phyloP scores from a whole-genome alignment of 2,888 invertebrate genomes.

The Eristalis tenax region DNA sequence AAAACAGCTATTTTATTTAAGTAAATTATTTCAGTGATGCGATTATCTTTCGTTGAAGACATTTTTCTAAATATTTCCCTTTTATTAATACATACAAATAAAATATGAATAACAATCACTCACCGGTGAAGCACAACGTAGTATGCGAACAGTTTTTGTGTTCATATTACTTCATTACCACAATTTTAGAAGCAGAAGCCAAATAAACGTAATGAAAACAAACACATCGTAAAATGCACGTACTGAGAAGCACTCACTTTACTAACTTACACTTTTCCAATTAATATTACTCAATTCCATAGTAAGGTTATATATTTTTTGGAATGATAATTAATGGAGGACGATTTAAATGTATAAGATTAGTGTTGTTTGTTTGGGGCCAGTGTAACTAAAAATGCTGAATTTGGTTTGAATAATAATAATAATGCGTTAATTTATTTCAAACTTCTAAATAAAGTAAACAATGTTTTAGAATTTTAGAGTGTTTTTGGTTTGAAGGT shows the following conservation, averaged over 20 bases:
- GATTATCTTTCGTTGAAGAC: background rate
- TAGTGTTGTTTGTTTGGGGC: background rate
- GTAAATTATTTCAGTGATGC: background rate
- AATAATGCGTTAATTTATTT: background rate
- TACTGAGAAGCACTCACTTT: background rate
- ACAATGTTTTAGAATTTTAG: slow-evolving; percentile 42
- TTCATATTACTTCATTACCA: background rate
- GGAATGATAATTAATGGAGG: background rate
- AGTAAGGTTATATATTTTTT: background rate
- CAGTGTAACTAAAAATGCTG: background rate
- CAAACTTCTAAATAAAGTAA: background rate
- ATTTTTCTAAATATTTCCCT: slow-evolving; percentile 39
- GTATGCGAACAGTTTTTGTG: background rate
- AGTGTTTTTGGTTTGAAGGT: slow-evolving; percentile 65
- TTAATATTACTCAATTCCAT: background rate
- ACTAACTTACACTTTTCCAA: background rate
- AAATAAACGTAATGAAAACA: background rate
- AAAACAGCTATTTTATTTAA: background rate
- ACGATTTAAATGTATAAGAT: background rate
- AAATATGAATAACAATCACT: background rate
- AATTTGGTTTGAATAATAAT: background rate
- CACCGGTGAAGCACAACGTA: background rate
- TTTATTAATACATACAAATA: background rate
- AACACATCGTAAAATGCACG: background rate
- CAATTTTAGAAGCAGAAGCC: background rate